These are phyloP conservation scores for Ennomos erosarius DNA, from an alignment of 2,888 invertebrate genomes.

Conservation along the genomic window DNA sequence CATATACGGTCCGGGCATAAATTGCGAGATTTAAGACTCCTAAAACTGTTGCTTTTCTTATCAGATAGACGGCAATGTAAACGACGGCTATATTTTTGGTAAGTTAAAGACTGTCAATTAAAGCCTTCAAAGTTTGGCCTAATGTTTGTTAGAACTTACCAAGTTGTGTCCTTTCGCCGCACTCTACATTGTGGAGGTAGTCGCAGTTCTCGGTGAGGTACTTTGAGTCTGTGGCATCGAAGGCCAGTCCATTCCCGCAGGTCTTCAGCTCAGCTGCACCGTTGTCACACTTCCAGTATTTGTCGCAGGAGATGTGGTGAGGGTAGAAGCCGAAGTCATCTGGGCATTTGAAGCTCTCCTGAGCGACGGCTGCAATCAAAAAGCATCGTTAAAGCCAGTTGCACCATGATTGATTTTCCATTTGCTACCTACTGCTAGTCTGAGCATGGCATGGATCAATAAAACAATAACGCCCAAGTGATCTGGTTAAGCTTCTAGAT, in stretches of 20 bases:
- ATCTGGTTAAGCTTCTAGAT: conserved; percentile 20
- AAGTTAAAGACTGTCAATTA: too few species aligned
- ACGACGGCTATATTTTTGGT: too few species aligned
- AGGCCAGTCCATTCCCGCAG: conserved; percentile 97
- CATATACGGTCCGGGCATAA: too few species aligned
- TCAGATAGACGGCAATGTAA: too few species aligned
- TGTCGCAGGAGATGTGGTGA: conserved; percentile 95
- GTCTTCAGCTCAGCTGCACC: conserved; percentile 95
- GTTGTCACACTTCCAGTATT: conserved; percentile 98
- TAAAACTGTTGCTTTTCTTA: too few species aligned
- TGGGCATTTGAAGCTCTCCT: conserved; percentile 96
- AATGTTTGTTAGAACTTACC: conserved; percentile 83
- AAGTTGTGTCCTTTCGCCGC: conserved; percentile 94
- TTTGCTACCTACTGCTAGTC: background rate
- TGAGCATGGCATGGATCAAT: conserved; percentile 34
- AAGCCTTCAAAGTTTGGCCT: too few species aligned
- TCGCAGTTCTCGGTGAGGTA: conserved; percentile 97
- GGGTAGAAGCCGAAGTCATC: conserved; percentile 98
- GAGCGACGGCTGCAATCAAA: conserved; percentile 87
- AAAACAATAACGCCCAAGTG: conserved; percentile 20
- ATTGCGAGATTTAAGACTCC: too few species aligned
- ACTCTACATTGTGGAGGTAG: conserved; percentile 97
- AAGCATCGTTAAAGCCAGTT: conserved; percentile 16
- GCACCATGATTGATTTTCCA: background rate
- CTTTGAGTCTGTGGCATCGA: conserved; percentile 95